phyloP scores from a whole-genome alignment of 2,113 vertebrate species.

The Sylvietta virens region DNA sequence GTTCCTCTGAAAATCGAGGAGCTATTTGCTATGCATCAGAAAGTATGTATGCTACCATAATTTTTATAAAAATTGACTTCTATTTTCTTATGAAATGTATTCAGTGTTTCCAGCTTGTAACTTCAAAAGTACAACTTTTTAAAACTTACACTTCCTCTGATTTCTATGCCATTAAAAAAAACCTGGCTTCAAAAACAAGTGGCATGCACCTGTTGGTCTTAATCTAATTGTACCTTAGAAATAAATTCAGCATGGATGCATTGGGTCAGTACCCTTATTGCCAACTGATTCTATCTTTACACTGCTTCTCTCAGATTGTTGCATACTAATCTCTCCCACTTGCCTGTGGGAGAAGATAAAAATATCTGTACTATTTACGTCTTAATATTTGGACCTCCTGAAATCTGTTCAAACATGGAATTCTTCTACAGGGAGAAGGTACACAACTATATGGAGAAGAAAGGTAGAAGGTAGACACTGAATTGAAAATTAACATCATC shows the following conservation, averaged over 20 bases:
- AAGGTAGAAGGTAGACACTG: neutral
- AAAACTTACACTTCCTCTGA: neutral
- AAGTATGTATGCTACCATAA: conserved; percentile 67
- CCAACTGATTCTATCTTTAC: neutral
- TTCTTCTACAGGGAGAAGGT: neutral
- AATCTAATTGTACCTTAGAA: neutral
- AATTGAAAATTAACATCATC: neutral
- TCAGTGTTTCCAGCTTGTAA: neutral
- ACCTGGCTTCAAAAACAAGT: neutral
- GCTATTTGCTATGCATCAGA: conserved; percentile 85
- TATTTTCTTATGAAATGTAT: neutral
- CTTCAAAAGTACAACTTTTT: neutral
- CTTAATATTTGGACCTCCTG: neutral
- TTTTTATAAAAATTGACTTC: neutral
- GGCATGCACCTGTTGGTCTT: neutral
- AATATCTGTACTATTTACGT: neutral
- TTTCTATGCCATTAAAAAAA: neutral
- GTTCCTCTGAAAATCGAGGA: conserved; percentile 75
- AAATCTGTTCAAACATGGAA: neutral
- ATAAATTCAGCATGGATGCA: neutral
- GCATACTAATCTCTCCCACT: neutral
- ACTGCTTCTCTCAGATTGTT: neutral
- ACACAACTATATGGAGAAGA: neutral
- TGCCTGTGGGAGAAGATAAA: neutral
- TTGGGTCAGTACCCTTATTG: neutral